phyloP scores from a whole-genome alignment of 64 coral and sea anemone species.

The Montipora capricornis region DNA sequence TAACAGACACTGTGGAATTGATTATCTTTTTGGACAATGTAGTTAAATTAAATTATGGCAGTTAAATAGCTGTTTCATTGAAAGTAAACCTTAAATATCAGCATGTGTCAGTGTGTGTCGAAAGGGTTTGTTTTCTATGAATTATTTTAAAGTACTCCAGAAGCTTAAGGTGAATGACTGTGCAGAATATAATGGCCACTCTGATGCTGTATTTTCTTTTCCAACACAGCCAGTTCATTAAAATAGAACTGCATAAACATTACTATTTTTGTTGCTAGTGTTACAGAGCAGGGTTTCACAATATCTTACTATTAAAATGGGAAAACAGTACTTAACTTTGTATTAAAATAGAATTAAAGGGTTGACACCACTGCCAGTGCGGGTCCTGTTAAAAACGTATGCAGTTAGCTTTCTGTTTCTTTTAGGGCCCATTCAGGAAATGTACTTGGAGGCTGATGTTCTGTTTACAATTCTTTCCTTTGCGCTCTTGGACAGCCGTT shows the following conservation, averaged over 20 bases:
- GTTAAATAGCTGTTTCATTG: background rate
- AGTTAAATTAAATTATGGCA: background rate
- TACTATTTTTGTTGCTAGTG: slow-evolving; percentile 3
- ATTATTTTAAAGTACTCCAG: background rate
- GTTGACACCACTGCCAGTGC: slow-evolving; percentile 7
- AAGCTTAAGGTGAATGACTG: background rate
- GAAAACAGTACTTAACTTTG: background rate
- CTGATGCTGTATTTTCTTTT: background rate
- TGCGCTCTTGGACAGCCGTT: slow-evolving; percentile 59
- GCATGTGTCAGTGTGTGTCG: background rate
- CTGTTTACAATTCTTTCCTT: slow-evolving; percentile 40
- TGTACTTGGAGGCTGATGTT: slow-evolving; percentile 11
- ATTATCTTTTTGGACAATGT: background rate
- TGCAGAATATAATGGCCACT: background rate
- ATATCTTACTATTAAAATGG: slow-evolving; percentile 10
- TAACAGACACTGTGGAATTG: background rate
- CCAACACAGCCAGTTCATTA: background rate
- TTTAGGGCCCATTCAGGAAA: slow-evolving; percentile 61
- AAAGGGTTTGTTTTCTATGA: background rate
- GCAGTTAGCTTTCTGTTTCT: background rate
- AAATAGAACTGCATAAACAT: background rate
- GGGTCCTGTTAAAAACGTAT: slow-evolving; percentile 1
- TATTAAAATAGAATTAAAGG: background rate
- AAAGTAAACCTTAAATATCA: background rate
- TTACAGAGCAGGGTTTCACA: slow-evolving; percentile 8